phyloP scores from a whole-genome alignment of 2,113 vertebrate species.

The Percina caprodes region DNA sequence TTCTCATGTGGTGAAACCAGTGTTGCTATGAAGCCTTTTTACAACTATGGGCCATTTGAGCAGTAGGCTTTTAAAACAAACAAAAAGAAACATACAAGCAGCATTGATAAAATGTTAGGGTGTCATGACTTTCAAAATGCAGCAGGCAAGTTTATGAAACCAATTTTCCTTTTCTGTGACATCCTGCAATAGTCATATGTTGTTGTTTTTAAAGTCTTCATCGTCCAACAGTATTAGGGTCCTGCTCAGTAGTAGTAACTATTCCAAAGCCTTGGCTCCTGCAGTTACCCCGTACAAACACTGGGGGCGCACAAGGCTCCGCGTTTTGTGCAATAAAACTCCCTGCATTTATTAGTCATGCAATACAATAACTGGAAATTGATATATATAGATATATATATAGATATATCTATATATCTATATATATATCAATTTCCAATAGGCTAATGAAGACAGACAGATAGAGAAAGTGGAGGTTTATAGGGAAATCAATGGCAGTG shows the following conservation, averaged over 20 bases:
- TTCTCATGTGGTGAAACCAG: slow-evolving; percentile 78
- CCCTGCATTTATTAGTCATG: slow-evolving; percentile 86
- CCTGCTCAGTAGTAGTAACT: slow-evolving; percentile 88
- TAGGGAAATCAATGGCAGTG: slow-evolving; percentile 51
- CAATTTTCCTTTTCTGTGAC: slow-evolving; percentile 69
- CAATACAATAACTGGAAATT: slow-evolving; percentile 72
- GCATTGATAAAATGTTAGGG: slow-evolving; percentile 88
- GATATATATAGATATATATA: neutral
- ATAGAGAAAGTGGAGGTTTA: slow-evolving; percentile 39
- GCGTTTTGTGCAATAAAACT: slow-evolving; percentile 87
- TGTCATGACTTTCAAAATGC: slow-evolving; percentile 86
- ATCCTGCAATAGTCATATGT: slow-evolving; percentile 77
- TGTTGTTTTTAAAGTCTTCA: slow-evolving; percentile 76
- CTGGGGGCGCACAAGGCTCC: slow-evolving; percentile 83
- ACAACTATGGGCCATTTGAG: slow-evolving; percentile 83
- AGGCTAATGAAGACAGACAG: slow-evolving; percentile 59
- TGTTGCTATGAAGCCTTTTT: slow-evolving; percentile 79
- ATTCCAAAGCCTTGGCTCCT: slow-evolving; percentile 82
- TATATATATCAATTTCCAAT: slow-evolving; percentile 28
- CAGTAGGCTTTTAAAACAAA: slow-evolving; percentile 60
- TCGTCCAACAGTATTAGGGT: slow-evolving; percentile 82
- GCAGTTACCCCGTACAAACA: slow-evolving; percentile 82
- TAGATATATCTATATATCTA: too few species aligned
- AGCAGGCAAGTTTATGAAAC: slow-evolving; percentile 72
- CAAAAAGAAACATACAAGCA: slow-evolving; percentile 85